Base-by-base conservation (phyloP, 2,888 invertebrate genomes). In the Tenthredo mesomela region DNA sequence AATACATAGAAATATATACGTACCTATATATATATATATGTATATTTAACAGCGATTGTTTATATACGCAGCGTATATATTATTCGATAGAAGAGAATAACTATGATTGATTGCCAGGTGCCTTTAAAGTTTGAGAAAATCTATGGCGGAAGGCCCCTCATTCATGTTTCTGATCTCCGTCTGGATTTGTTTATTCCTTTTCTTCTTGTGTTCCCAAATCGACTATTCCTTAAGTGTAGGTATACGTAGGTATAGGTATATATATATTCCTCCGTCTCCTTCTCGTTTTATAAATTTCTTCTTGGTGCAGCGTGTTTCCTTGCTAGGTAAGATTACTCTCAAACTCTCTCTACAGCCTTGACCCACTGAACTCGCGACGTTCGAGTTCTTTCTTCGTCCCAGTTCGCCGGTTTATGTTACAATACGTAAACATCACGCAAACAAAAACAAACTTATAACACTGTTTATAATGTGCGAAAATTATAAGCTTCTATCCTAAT, bases 311-410 rank as follows among this genome's bases (percentile, higher is more conserved):
- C 77, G 54, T n/a, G 50, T 77, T 77, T 77, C 77, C 29, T 77
- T 54, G 61, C 58, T 58, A 50, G 33, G 47, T 7, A 80, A 84
- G 85, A 88, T 89, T 86, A 85, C 88, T 86, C 86, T 87, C 80
- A 85, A 87, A 86, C 88, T 87, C 87, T 88, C 87, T 84, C 88
- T 86, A 86, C 87, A 91, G 87, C 91, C 91, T 91, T 91, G 91
- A 91, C 91, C 90, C 87, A 91, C 90, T 91, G 88, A 90, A 87
- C 86, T 84, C 43, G 75, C 54, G 75, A 29, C 80, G 85, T 37
- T 18, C 47, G 84, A 82, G 85, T 86, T 70, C 65, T 80, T 83
- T 58, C 73, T 85, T 77, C 50, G 75, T 84, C 75, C 61, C 75
- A 54, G 37, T 58, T 75, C 50, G 50, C 15, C 29, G 33, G 47